Percentiles rank a stretch among this genome's conserved stretches.
These are phyloP conservation scores for Bradypodion ventrale DNA, from an alignment of 2,797 vertebrate species.

Conservation along the genomic window DNA sequence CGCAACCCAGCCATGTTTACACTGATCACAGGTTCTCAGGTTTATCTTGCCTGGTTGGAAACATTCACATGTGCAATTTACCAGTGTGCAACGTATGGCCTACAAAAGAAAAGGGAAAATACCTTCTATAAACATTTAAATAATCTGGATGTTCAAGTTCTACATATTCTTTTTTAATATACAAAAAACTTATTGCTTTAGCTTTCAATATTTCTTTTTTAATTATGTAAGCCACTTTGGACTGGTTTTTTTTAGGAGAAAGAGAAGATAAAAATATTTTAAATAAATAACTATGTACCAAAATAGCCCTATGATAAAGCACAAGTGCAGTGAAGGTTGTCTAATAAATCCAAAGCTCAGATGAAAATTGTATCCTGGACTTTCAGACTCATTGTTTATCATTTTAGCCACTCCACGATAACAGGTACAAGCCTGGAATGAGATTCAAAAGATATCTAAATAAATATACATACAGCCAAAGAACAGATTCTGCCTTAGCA, in stretches of 20 bases:
- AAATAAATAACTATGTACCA: too few species aligned
- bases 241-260: too few species aligned
- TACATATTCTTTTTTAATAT: too few species aligned
- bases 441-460: neutral
- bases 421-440: neutral
- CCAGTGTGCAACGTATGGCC: conserved; percentile 99
- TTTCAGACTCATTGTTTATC: neutral
- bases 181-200: too few species aligned
- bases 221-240: too few species aligned
- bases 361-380: neutral
- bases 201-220: too few species aligned
- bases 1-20: conserved; percentile 99
- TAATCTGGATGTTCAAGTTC: neutral
- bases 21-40: conserved; percentile 97
- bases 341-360: neutral
- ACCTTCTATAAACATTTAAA: conserved; percentile 44
- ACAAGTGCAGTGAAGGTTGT: too few species aligned
- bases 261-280: too few species aligned
- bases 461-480: neutral
- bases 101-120: conserved; percentile 68
- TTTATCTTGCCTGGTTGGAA: conserved; percentile 99
- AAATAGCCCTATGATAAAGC: too few species aligned
- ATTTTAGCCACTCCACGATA: neutral
- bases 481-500: neutral
- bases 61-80: conserved; percentile 99